Percentiles rank a stretch among this genome's conserved stretches.
phyloP scores from a whole-genome alignment of 1,140 invertebrate species.

The Trigoniulus corallinus region DNA sequence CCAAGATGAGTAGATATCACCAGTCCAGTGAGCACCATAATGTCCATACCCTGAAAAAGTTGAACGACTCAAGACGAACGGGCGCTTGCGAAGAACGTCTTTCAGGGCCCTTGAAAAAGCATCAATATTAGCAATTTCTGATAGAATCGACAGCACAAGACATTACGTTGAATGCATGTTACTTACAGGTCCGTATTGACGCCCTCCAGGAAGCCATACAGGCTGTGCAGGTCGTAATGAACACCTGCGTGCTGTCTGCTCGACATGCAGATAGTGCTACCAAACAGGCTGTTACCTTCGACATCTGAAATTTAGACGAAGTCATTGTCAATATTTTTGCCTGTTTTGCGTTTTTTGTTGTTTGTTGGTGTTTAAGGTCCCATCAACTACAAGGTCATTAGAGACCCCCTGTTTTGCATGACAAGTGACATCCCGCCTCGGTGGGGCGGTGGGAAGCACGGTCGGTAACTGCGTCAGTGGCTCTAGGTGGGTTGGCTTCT shows the following conservation, averaged over 20 bases:
- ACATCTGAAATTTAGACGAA: constrained; percentile 14
- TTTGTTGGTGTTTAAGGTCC: too few species aligned
- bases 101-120: constrained; percentile 38
- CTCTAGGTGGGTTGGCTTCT: too few species aligned
- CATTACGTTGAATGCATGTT: not conserved
- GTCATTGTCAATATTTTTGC: not conserved
- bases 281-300: constrained; percentile 35
- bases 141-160: not conserved
- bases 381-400: too few species aligned
- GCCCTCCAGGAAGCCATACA: constrained; percentile 60
- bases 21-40: constrained; percentile 78
- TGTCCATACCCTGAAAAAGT: constrained; percentile 61
- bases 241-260: constrained; percentile 39
- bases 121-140: not conserved
- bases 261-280: constrained; percentile 67
- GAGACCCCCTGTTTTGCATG: too few species aligned
- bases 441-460: too few species aligned
- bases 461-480: too few species aligned
- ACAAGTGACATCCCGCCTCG: too few species aligned
- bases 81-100: constrained; percentile 47
- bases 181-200: constrained; percentile 54
- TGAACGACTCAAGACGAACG: constrained; percentile 67
- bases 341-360: too few species aligned
- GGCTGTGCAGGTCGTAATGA: constrained; percentile 66
- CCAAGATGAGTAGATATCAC: constrained; percentile 46